These are phyloP conservation scores for Cairina moschata DNA, from an alignment of 2,113 vertebrate species.

Conservation along the genomic window DNA sequence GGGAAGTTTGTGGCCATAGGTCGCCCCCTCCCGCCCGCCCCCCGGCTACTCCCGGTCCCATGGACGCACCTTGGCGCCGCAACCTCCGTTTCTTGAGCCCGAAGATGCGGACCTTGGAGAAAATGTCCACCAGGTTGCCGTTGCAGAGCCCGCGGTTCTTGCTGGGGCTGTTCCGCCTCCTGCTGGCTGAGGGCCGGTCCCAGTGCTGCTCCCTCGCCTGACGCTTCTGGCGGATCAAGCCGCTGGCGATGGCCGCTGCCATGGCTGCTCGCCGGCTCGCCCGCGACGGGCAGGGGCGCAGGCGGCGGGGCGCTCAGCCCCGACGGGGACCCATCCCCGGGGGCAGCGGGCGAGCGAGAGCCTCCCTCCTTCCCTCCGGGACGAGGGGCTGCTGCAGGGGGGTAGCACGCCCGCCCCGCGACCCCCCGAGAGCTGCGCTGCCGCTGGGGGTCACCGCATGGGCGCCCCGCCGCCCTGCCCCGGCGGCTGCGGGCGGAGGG, in stretches of 20 bases:
- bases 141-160: conserved; percentile 98
- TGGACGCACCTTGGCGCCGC: conserved; percentile 93
- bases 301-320: not conserved
- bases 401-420: not conserved
- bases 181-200: conserved; percentile 92
- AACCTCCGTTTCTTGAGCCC: conserved; percentile 97
- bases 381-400: not conserved
- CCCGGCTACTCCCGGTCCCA: not conserved
- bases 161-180: conserved; percentile 95
- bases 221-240: conserved; percentile 97
- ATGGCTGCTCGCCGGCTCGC: conserved; percentile 78
- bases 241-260: conserved; percentile 97
- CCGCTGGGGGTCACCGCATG: not conserved
- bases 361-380: not conserved
- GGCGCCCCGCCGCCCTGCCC: not conserved
- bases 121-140: conserved; percentile 98
- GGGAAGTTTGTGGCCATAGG: conserved; percentile 34
- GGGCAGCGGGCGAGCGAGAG: not conserved
- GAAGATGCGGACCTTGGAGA: conserved; percentile 99
- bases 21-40: not conserved
- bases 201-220: conserved; percentile 97
- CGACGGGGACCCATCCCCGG: conserved; percentile 49
- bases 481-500: not conserved
- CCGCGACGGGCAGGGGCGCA: not conserved
- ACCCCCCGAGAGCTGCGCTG: not conserved